Percentiles rank a stretch among this genome's conserved stretches.
Conservation (phyloP, 2,113 vertebrate species). For the human (Homo sapiens) region DNA sequence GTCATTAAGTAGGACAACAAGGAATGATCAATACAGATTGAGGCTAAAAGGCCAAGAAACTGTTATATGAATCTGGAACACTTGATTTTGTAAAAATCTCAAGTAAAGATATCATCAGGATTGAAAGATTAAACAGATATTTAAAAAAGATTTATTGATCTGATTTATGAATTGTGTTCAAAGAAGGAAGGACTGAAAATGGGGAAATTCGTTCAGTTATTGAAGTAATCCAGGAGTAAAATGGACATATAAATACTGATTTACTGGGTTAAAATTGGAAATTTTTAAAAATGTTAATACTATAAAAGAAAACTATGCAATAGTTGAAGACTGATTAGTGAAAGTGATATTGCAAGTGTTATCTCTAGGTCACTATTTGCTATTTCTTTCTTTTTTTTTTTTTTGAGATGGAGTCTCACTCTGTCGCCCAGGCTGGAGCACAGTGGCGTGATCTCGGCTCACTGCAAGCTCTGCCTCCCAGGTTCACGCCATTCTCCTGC, state of each 20-base stretch:
- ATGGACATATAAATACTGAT: background rate
- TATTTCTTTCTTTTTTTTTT: too few relatives aligned
- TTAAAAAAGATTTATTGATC: background rate
- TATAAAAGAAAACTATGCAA: background rate
- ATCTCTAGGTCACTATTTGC: background rate
- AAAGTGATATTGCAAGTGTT: background rate
- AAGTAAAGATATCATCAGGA: background rate
- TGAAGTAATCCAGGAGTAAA: background rate
- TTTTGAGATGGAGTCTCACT: too few relatives aligned
- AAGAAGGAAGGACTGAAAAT: background rate
- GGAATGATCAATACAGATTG: background rate
- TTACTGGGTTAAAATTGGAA: background rate
- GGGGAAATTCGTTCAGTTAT: background rate
- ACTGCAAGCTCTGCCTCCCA: too few relatives aligned
- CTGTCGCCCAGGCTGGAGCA: too few relatives aligned
- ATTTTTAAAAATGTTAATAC: background rate
- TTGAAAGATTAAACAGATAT: background rate
- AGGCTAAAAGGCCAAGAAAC: background rate
- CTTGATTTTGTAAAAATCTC: background rate
- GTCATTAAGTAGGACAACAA: background rate
- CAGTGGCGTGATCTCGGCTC: too few relatives aligned
- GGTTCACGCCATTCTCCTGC: too few relatives aligned
- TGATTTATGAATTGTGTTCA: background rate
- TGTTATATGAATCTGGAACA: background rate
- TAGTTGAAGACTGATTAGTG: background rate